Percentiles rank a stretch among this genome's conserved stretches.
phyloP scores from a whole-genome alignment of 2,888 invertebrate species.

The Trachelus iudaicus region DNA sequence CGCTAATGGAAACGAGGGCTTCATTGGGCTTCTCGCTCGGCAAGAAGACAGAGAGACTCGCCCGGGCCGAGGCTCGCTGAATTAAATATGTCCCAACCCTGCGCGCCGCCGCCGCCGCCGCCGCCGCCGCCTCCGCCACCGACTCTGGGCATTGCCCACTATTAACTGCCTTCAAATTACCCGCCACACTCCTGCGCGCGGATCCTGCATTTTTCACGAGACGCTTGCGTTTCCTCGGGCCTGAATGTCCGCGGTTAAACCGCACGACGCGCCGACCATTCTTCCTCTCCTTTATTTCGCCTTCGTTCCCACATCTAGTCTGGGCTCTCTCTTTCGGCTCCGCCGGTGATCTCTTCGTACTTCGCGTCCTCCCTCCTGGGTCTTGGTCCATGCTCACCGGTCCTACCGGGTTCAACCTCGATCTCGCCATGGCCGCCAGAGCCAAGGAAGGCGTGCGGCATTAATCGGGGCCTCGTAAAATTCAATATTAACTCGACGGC shows the following conservation, averaged over 20 bases:
- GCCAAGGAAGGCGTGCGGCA: neutral
- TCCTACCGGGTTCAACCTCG: neutral
- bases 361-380: too few species aligned
- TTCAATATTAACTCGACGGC: slow-evolving; percentile 3
- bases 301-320: neutral
- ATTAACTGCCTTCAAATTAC: neutral
- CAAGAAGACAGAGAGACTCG: slow-evolving; percentile 26
- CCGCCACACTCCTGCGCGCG: neutral
- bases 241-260: neutral
- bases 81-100: slow-evolving; percentile 29
- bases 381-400: too few species aligned
- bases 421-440: neutral
- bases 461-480: neutral
- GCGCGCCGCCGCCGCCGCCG: neutral
- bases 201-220: neutral
- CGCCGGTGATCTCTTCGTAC: too few species aligned
- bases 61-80: slow-evolving; percentile 25
- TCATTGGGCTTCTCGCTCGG: slow-evolving; percentile 6
- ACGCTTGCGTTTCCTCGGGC: neutral
- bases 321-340: neutral
- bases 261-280: neutral
- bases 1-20: slow-evolving; percentile 46
- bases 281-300: neutral
- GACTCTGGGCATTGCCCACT: neutral
- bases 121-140: neutral